Conservation (phyloP, 2,797 vertebrate genomes). For the Lutjanus argentimaculatus region DNA sequence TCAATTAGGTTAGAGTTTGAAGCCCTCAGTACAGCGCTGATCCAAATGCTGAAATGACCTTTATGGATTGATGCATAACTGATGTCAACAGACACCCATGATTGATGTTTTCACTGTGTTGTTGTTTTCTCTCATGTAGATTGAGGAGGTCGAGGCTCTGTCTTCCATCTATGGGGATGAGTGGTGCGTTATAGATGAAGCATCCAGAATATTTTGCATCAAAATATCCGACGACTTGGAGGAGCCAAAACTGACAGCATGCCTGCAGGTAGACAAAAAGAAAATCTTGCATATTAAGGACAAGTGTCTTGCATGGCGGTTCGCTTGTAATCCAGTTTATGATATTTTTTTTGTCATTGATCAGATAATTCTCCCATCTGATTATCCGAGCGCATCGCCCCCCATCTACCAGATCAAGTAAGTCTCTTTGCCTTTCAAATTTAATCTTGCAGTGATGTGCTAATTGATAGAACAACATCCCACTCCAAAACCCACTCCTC, state of each 20-base stretch:
- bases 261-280: constrained; percentile 90
- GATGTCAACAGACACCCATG: background rate
- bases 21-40: background rate
- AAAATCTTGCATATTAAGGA: background rate
- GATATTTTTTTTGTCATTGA: constrained; percentile 26
- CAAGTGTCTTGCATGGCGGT: background rate
- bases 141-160: constrained; percentile 96
- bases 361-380: constrained; percentile 92
- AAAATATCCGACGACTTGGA: constrained; percentile 88
- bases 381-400: constrained; percentile 93
- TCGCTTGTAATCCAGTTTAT: constrained; percentile 28
- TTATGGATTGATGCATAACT: background rate
- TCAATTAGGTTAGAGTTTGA: background rate
- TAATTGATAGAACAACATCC: constrained; percentile 62
- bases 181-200: constrained; percentile 96
- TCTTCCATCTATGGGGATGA: constrained; percentile 97
- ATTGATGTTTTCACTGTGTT: constrained; percentile 18
- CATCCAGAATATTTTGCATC: constrained; percentile 95
- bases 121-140: constrained; percentile 78
- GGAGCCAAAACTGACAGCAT: constrained; percentile 89
- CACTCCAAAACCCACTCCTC: constrained; percentile 56
- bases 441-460: constrained; percentile 49
- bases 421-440: constrained; percentile 81
- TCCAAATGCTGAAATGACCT: constrained; percentile 6
- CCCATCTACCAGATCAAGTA: constrained; percentile 98